These are phyloP conservation scores for Esox masquinongy DNA, from an alignment of 2,797 vertebrate genomes.

Conservation along the genomic window DNA sequence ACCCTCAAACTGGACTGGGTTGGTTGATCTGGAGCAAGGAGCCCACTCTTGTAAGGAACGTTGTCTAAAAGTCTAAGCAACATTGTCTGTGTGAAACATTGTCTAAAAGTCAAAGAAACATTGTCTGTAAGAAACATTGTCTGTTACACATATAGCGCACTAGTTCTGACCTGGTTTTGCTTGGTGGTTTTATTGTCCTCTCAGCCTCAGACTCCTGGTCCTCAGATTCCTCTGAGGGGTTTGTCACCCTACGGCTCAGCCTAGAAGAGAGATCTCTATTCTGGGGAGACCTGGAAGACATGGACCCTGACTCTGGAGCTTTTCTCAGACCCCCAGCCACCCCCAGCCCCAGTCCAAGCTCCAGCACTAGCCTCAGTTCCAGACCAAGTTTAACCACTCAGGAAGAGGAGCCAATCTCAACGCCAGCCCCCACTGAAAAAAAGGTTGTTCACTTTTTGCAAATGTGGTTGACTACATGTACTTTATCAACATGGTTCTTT, in stretches of 20 bases:
- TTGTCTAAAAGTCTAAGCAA: background rate
- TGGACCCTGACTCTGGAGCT: conserved; percentile 54
- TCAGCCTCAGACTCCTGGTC: conserved; percentile 65
- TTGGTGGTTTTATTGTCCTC: conserved; percentile 8
- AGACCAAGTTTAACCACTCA: background rate
- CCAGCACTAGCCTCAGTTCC: background rate
- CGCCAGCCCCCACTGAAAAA: conserved; percentile 60
- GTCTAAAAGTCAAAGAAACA: conserved; percentile 31
- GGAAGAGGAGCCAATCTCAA: background rate
- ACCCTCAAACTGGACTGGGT: conserved; percentile 72
- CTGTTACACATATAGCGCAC: background rate
- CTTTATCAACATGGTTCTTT: background rate
- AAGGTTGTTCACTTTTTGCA: conserved; percentile 47
- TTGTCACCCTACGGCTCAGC: conserved; percentile 61
- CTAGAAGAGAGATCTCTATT: conserved; percentile 64
- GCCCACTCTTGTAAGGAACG: conserved; percentile 49
- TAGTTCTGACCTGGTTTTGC: background rate
- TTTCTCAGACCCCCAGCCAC: conserved; percentile 54
- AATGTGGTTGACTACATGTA: background rate
- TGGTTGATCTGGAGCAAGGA: conserved; percentile 70
- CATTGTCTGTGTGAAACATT: too few relatives aligned
- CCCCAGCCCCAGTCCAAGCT: background rate
- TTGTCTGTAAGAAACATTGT: conserved; percentile 22
- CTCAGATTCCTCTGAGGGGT: conserved; percentile 57
- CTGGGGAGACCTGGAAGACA: conserved; percentile 67